Conservation (phyloP, 1,140 invertebrate species). For the Trissolcus basalis region DNA sequence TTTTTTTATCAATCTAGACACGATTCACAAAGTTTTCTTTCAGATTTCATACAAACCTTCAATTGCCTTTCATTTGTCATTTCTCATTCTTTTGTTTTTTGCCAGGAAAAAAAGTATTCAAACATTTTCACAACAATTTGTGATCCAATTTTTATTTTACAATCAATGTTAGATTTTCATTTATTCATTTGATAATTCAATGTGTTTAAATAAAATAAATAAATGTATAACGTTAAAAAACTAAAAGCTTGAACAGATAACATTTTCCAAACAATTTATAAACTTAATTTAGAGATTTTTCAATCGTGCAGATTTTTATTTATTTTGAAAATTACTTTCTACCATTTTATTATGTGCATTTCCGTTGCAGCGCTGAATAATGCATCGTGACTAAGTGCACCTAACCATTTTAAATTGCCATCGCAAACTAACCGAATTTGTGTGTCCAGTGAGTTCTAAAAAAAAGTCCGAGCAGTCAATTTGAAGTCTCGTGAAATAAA, state of each 20-base stretch:
- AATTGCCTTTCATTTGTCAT: constrained; percentile 1
- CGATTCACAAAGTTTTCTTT: not conserved
- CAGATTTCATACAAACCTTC: too few species aligned
- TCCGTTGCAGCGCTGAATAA: constrained; percentile 6
- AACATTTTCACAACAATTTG: too few species aligned
- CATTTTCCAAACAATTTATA: too few species aligned
- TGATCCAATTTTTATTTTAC: too few species aligned
- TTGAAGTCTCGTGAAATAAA: constrained; percentile 37
- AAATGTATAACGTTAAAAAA: too few species aligned
- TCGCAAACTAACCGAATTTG: constrained; percentile 7
- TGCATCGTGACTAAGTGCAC: constrained; percentile 13
- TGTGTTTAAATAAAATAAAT: too few species aligned
- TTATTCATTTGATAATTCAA: too few species aligned
- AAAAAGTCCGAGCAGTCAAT: not conserved
- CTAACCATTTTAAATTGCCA: constrained; percentile 1
- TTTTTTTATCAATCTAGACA: not conserved
- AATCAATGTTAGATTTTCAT: too few species aligned
- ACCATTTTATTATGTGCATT: not conserved
- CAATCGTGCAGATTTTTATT: not conserved
- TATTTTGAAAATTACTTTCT: constrained; percentile 9
- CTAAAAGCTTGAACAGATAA: too few species aligned
- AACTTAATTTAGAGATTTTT: too few species aligned
- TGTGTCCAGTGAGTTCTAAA: not conserved
- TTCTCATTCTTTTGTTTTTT: too few species aligned
- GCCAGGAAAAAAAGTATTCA: constrained; percentile 16